A percentile compares a stretch with the other conserved stretches of the same genome.
These are phyloP conservation scores for Apis dorsata DNA, from an alignment of 1,140 invertebrate species.

Conservation along the genomic window DNA sequence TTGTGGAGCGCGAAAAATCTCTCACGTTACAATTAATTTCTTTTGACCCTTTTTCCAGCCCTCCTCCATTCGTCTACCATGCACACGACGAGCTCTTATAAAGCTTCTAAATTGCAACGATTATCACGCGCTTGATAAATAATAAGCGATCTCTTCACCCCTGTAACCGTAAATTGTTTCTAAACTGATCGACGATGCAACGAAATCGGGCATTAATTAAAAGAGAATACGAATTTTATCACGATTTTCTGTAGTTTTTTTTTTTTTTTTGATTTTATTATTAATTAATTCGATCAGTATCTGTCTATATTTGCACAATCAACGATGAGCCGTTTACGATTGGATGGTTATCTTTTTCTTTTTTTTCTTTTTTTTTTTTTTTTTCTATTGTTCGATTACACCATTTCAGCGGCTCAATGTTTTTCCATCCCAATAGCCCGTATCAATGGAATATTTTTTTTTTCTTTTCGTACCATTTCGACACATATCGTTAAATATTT, in stretches of 20 bases:
- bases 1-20: not conserved
- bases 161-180: too few species aligned
- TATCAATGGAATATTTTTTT: not conserved
- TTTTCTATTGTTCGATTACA: not conserved
- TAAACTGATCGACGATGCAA: not conserved
- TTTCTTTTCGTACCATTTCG: not conserved
- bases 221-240: not conserved
- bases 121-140: slow-evolving; percentile 14
- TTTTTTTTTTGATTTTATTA: too few species aligned
- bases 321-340: not conserved
- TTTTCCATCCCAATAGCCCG: not conserved
- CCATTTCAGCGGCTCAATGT: not conserved
- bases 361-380: not conserved
- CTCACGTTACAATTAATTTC: slow-evolving; percentile 33
- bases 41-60: not conserved
- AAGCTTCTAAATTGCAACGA: not conserved
- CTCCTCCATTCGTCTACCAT: too few species aligned
- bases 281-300: too few species aligned
- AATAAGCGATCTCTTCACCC: not conserved
- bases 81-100: not conserved
- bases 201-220: not conserved
- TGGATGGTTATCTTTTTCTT: not conserved
- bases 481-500: slow-evolving; percentile 19
- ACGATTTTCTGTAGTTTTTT: not conserved
- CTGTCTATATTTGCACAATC: not conserved